Base-by-base conservation (phyloP, 2,888 invertebrate genomes). In the Sminthurinus aureus region DNA sequence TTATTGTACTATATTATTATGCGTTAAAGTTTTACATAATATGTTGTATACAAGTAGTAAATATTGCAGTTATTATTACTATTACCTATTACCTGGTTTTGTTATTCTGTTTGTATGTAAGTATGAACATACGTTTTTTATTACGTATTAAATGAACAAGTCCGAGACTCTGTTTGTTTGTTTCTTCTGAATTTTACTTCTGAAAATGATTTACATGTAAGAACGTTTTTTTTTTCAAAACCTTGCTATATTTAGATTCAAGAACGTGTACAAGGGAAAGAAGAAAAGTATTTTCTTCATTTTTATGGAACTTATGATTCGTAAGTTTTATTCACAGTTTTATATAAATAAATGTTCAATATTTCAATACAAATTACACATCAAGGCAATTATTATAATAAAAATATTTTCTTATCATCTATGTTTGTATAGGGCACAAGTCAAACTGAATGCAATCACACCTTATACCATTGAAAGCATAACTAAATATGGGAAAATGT, bases 281-380 rank as follows among this genome's bases (percentile, higher is more conserved):
- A 90, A 18, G 88, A 86, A 83, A 91, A 94, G 89, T 96, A 95
- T 90, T 94, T 93, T 91, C 96, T 98, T 77, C 95, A 95, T 90
- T 98, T 98, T 92, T 98, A 96, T 91, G 98, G 98, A 0, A 98
- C 98, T 0, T 95, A 96, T 87, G 98, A 98, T 92, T 96, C 95
- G 96, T 96, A 92, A 94, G 95, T 93, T 80, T 50, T 24, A 20
- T 22, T 8, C 58, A 64, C 15, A 67, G 15, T 24, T 79, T 66
- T 26, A 67, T 8, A 18, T 24, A 58, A n/a, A 38, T 18, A 64
- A 66, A 67, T 66, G 66, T 2, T 64, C 8, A 15, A 66, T 66
- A 22, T 26, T 12, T 9, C 13, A n/a, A 22, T 26, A 22, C 11
- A 24, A 74, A 74, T 26, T 38, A 73, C 18, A 50, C 22, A n/a